Base-by-base conservation (phyloP, 2,888 invertebrate genomes). In the Pammene aurita region DNA sequence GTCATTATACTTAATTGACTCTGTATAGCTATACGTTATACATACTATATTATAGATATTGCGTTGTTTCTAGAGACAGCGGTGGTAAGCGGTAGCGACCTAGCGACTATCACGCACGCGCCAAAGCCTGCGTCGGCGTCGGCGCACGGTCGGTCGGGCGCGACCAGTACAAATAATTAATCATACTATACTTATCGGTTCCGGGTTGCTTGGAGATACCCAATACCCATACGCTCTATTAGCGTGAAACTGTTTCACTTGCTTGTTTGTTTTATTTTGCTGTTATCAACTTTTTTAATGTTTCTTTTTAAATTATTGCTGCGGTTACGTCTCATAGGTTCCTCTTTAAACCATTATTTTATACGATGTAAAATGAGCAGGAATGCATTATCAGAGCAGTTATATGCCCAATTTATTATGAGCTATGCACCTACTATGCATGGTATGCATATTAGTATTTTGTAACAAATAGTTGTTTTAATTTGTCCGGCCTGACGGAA, bases 151-250 rank as follows among this genome's bases (percentile, higher is more conserved):
- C 64, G n/a, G 13, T 64, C 52, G 50, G 63, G 68, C 64, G 64
- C 68, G 54, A 68, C 68, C 68, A 57, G 52, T 52, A 64, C 57
- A 58, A 64, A 41, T 38, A 68, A 64, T 68, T 58, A 64, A 68
- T 68, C 58, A 64, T 58, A 14, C 56, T 55, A 46, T 54, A 54
- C 34, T 48, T 58, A 56, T 68, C 52, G 64, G 64, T 68, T 68
- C 68, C 68, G 68, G 68, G 68, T 58, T 18, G 42, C 52, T 63
- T 58, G 44, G 14, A 26, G 16, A 10, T 63, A 35, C n/a, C n/a
- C n/a, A n/a, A n/a, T 10, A 46, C 13, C 34, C 42, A 16, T 63
- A 35, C 67, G 50, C 56, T 57, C 7, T 14, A 52, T 52, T 52
- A 26, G 35, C 35, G 68, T 42, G 68, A 55, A 13, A 54, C 60